phyloP scores from a whole-genome alignment of 2,888 invertebrate genomes.

The Morpho helenor region DNA sequence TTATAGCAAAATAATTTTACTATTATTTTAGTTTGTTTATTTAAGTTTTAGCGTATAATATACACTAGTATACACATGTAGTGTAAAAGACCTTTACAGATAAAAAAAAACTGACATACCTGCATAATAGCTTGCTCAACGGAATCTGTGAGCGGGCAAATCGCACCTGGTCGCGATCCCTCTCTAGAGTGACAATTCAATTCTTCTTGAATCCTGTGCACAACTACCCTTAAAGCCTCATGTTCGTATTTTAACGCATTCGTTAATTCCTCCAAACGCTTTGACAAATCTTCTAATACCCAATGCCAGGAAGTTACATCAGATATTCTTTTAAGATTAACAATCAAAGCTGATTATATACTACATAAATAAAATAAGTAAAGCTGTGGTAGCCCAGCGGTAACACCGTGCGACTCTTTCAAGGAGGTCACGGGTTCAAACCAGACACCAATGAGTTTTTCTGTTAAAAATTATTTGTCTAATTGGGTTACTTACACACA shows the following conservation, averaged over 20 bases:
- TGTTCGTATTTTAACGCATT: constrained; percentile 50
- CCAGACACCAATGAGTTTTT: too few species aligned
- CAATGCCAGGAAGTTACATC: constrained; percentile 67
- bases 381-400: too few species aligned
- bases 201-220: constrained; percentile 49
- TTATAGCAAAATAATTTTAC: too few species aligned
- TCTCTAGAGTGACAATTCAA: constrained; percentile 41
- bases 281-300: constrained; percentile 58
- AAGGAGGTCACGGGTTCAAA: too few species aligned
- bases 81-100: too few species aligned
- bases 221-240: constrained; percentile 53
- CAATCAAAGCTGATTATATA: too few species aligned
- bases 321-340: constrained; percentile 45
- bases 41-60: too few species aligned
- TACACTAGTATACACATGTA: too few species aligned
- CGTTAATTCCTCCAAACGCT: constrained; percentile 52
- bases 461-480: too few species aligned
- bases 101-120: constrained; percentile 36
- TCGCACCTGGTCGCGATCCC: constrained; percentile 49
- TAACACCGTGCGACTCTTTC: too few species aligned
- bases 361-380: too few species aligned
- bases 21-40: not conserved
- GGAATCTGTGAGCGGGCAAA: constrained; percentile 47
- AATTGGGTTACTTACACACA: too few species aligned
- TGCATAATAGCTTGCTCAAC: constrained; percentile 57